Conservation (phyloP, 2,113 vertebrate genomes). For the Gracilinanus agilis region DNA sequence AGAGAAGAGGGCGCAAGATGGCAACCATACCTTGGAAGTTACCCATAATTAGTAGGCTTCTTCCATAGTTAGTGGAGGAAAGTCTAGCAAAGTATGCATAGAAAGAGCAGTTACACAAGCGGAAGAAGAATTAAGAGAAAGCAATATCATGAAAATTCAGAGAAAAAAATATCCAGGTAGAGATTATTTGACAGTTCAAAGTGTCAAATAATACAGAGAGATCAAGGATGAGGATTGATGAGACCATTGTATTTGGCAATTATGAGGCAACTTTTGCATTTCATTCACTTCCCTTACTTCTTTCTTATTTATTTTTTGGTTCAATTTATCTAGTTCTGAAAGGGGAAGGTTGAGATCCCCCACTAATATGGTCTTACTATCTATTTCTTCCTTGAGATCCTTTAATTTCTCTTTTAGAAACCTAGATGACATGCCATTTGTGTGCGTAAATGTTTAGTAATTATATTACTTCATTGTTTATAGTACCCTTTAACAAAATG, state of each 20-base stretch:
- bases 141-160: neutral
- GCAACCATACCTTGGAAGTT: neutral
- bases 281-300: no score
- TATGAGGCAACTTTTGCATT: neutral
- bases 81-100: neutral
- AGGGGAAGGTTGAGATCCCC: no score
- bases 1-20: neutral
- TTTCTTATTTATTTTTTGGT: no score
- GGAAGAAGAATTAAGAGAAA: neutral
- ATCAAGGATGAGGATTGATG: neutral
- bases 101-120: neutral
- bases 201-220: neutral
- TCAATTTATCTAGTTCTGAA: no score
- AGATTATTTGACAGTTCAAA: neutral
- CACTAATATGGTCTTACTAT: no score
- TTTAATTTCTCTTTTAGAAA: no score
- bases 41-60: neutral
- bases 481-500: no score
- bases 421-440: no score
- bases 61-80: neutral
- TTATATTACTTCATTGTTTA: no score
- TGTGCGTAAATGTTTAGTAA: no score
- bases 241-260: neutral
- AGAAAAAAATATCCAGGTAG: neutral
- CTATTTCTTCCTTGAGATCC: no score